phyloP scores from a whole-genome alignment of 2,797 vertebrate species.

The Dallia pectoralis region DNA sequence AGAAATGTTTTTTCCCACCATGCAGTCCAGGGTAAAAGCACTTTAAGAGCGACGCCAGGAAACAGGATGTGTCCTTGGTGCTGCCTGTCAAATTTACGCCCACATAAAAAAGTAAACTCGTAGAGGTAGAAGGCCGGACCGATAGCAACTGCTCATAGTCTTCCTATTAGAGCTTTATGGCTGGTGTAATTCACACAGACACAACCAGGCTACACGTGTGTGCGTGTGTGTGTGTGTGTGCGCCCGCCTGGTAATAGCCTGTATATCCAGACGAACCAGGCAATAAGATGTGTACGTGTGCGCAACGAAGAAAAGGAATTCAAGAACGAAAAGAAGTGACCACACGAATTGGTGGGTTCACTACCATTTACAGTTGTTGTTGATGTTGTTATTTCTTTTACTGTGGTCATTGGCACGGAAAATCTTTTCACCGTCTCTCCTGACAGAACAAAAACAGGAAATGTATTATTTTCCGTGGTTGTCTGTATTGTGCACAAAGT shows the following conservation, averaged over 20 bases:
- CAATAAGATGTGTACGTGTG: too few species aligned
- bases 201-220: slow-evolving; percentile 40
- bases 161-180: slow-evolving; percentile 76
- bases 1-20: not conserved
- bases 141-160: slow-evolving; percentile 74
- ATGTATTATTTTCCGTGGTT: not conserved
- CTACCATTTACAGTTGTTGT: too few species aligned
- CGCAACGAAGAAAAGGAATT: too few species aligned
- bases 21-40: not conserved
- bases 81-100: slow-evolving; percentile 67
- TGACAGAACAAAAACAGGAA: not conserved
- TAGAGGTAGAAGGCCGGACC: slow-evolving; percentile 63
- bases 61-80: slow-evolving; percentile 63
- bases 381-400: too few species aligned
- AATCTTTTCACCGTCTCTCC: too few species aligned
- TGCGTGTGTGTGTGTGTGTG: not conserved
- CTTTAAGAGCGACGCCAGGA: slow-evolving; percentile 39
- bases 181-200: slow-evolving; percentile 68
- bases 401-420: too few species aligned
- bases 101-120: slow-evolving; percentile 77
- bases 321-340: too few species aligned
- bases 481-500: not conserved
- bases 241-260: slow-evolving; percentile 36
- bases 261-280: slow-evolving; percentile 28
- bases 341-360: too few species aligned